Evolutionary conservation across 2,113 vertebrate genomes (phyloP), one percentile per base, ranked within the genome.

Genomic region (Peromyscus californicus): DNA sequence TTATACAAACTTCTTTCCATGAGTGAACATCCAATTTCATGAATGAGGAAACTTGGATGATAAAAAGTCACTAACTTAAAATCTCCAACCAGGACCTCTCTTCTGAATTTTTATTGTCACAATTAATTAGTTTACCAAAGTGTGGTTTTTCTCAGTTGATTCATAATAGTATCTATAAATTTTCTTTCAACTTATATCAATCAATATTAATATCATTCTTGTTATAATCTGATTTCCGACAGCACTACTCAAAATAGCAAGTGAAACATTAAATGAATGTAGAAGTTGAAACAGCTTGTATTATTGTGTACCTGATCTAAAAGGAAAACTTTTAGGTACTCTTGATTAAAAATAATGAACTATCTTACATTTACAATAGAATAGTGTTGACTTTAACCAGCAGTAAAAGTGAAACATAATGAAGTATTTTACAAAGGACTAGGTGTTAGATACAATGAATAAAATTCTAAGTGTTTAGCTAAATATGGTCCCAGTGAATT

Each of bases 51-150:
- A 48, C 39, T 86, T 72, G 69, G n/a, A 39, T 79, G 67, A 63
- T 67, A 82, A 86, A 69, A n/a, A 72, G 10, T 83, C 15, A 19
- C 42, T 93, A 91, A 94, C 89, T 88, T 84, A 91, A 91, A 89
- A 63, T 48, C 16, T 91, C 2, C 7, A 74, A 12, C 22, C 7
- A 74, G 13, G 19, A 79, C 12, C 1, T n/a, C 7, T 79, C 11
- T 9, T 92, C 65, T 48, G 16, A 89, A 88, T 83, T 92, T n/a
- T 82, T 95, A 65, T 69, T 94, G 51, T 2, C n/a, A 10, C 5
- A n/a, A 84, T 75, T 54, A 51, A 75, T 63, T 80, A 79, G 8
- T 45, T 48, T 93, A 84, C 51, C 29, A 51, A 39, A 83, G 65
- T 79, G 16, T n/a, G 10, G 21, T 95, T 90, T 97, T 76, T 39